Evolutionary conservation across 1,140 invertebrate species (phyloP), one percentile per base, ranked within the genome.

Genomic region (Paraescarpia echinospica): DNA sequence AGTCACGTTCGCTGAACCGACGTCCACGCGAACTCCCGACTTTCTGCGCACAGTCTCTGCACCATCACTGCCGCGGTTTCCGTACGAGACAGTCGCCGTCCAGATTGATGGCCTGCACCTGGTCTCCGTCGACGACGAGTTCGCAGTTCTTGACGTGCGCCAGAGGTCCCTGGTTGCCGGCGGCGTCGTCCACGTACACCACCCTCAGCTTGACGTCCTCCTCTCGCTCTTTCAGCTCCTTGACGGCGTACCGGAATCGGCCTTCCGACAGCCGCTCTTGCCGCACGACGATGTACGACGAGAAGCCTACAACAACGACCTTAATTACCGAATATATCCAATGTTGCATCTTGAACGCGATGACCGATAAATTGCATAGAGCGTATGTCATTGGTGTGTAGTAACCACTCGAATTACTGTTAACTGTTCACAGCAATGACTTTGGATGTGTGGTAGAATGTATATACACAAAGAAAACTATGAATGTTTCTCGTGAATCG

Each of bases 71-170:
- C 41, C 41, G 41, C 59, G 59, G 59, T 27, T 77, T 77, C 59
- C 59, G 59, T 27, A 77, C 59, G 59, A 77, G 59, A 31, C 59
- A 77, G 59, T 77, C 59, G 4, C 59, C 59, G 59, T 77, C 59
- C 2, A 77, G 59, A 18, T 77, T 77, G 59, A 77, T 77, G 59
- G 59, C 59, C 59, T 18, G 14, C 22, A 77, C 59, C 27, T 77
- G 8, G 59, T 77, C 59, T 31, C 59, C 59, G 27, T 77, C 59
- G 14, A 77, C 18, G 18, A 77, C 59, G 2, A 77, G 22, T 18
- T 77, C 59, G 59, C 59, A 77, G 59, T 77, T 77, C 59, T 77
- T 77, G 59, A 77, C 59, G 59, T 77, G 59, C 59, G 59, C 59
- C 59, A 77, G 59, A 2, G 59, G 59, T 12, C 59, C 59, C 59